phyloP scores from a whole-genome alignment of 2,797 vertebrate genomes.

The Tenualosa thibaudeaui region DNA sequence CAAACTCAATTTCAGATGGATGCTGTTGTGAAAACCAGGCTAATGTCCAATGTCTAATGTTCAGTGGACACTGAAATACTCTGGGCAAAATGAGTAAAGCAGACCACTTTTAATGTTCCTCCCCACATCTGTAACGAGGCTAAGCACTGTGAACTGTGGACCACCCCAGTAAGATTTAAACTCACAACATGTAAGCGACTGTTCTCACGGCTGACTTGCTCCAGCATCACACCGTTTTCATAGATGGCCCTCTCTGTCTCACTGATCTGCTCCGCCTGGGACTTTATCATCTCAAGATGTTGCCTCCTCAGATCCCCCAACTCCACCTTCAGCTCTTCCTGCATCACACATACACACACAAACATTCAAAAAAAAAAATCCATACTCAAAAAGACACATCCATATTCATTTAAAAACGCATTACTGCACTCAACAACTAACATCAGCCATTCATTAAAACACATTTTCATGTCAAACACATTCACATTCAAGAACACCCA shows the following conservation, averaged over 20 bases:
- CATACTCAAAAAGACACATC: neutral
- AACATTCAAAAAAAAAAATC: neutral
- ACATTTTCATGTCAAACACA: no score
- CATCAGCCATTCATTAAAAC: no score
- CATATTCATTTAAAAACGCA: neutral
- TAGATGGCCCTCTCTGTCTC: conserved; percentile 60
- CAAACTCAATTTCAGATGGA: no score
- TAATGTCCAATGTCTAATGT: no score
- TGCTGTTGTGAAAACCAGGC: no score
- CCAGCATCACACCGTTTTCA: conserved; percentile 53
- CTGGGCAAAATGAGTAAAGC: no score
- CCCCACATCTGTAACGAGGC: no score
- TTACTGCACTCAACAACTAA: neutral
- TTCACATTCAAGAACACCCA: neutral
- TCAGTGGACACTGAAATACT: no score
- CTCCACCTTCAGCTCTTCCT: conserved; percentile 52
- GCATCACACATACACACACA: neutral
- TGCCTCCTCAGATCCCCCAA: conserved; percentile 46
- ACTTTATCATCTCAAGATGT: conserved; percentile 37
- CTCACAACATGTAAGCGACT: conserved; percentile 62
- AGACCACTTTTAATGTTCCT: no score
- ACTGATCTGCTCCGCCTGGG: conserved; percentile 55
- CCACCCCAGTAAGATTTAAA: neutral
- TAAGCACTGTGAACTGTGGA: neutral
- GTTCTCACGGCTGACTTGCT: conserved; percentile 68